These are phyloP conservation scores for Agelas oroides DNA, from an alignment of 37 sponge, comb jelly and placozoan genomes.

Conservation along the genomic window DNA sequence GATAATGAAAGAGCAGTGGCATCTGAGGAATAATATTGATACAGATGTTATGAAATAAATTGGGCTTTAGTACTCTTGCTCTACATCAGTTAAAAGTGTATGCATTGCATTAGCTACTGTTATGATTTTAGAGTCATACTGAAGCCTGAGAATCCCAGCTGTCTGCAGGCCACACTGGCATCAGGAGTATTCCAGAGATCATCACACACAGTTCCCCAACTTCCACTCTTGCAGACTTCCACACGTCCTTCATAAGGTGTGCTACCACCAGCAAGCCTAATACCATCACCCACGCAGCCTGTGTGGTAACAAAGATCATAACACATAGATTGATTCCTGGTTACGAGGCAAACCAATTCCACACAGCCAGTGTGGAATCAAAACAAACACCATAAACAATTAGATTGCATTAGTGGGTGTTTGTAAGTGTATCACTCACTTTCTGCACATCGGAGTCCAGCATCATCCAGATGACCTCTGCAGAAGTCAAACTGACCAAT, in stretches of 20 bases:
- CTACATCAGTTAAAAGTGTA: not conserved
- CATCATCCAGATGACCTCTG: slow-evolving; percentile 34
- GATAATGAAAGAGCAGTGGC: not conserved
- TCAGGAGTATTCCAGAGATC: slow-evolving; percentile 31
- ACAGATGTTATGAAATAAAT: not conserved
- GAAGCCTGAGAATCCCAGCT: slow-evolving; percentile 30
- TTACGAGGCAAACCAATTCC: too few relatives aligned
- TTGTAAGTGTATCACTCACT: not conserved
- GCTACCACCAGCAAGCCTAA: slow-evolving; percentile 24
- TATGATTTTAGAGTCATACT: not conserved
- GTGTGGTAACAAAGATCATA: too few relatives aligned
- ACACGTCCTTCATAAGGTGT: slow-evolving; percentile 37
- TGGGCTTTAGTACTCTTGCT: not conserved
- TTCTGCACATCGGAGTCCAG: slow-evolving; percentile 29
- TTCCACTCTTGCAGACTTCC: slow-evolving; percentile 20
- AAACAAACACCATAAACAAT: too few relatives aligned
- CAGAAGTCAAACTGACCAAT: slow-evolving; percentile 39
- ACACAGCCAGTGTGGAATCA: too few relatives aligned
- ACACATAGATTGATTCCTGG: too few relatives aligned
- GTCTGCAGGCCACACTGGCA: slow-evolving; percentile 49
- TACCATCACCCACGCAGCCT: slow-evolving; percentile 9
- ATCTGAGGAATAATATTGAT: not conserved
- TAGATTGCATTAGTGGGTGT: too few relatives aligned
- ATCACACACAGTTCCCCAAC: slow-evolving; percentile 59
- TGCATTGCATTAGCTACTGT: too few relatives aligned